Evolutionary conservation across 2,888 invertebrate species (phyloP).

Genomic region (Heliconius sara): DNA sequence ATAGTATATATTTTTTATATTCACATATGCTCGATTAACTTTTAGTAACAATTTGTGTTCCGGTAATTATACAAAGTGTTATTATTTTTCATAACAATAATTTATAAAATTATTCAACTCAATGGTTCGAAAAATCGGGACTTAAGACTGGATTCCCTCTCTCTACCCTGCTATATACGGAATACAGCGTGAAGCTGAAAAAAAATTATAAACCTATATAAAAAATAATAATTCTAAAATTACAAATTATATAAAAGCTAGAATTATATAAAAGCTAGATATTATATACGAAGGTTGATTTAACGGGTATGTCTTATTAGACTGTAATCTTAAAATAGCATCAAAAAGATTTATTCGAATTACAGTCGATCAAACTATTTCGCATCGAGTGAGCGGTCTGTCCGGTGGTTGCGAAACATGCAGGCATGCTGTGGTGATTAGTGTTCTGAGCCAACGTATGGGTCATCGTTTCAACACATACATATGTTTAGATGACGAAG

Average conservation of each 20-base stretch:
- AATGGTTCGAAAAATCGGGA: too few species aligned
- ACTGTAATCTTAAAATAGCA: slow-evolving; percentile 19
- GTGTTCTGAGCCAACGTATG: slow-evolving; percentile 64
- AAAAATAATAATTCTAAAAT: background rate
- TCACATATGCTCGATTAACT: background rate
- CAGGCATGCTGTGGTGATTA: slow-evolving; percentile 78
- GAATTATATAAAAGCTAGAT: background rate
- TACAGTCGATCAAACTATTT: slow-evolving; percentile 67
- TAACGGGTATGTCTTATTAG: background rate
- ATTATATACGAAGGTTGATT: background rate
- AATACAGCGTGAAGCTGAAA: background rate
- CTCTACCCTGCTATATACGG: too few species aligned
- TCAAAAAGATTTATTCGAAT: slow-evolving; percentile 61
- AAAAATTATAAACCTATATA: background rate
- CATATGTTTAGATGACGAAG: slow-evolving; percentile 64
- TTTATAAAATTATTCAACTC: background rate
- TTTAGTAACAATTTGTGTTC: background rate
- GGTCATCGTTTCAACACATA: slow-evolving; percentile 78
- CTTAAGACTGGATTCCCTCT: too few species aligned
- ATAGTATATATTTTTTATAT: background rate
- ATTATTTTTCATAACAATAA: background rate
- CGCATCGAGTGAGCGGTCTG: slow-evolving; percentile 77
- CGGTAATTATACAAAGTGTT: background rate
- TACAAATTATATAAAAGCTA: background rate
- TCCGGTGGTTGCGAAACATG: slow-evolving; percentile 73